Base-by-base conservation (phyloP, 2,113 vertebrate species). In the Lepus europaeus region DNA sequence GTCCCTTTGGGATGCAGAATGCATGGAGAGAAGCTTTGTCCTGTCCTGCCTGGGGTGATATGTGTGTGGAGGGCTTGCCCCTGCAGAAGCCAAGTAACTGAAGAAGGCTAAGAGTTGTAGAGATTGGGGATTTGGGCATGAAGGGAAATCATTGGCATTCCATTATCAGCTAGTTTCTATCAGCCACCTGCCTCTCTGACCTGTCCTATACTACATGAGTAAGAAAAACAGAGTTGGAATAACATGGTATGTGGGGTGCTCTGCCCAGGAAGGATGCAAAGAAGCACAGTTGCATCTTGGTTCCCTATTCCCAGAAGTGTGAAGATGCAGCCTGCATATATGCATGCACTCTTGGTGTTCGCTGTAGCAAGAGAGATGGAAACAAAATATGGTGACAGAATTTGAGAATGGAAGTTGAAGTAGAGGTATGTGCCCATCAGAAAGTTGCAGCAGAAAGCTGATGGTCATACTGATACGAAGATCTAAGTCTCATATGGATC, bases 271-370 rank as follows among this genome's bases (percentile, higher is more conserved):
- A 59, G 70, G 45, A 22, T 17, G 19, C 17, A 59, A 33, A 56
- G 11, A 39, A 59, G 33, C 45, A 45, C 45, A 45, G 45, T 45
- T 3, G 49, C 31, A 14, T 27, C 16, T 45, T 2, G 23, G 23
- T 19, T 25, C 23, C 56, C n/a, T n/a, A 56, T 27, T 31, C 51
- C 61, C 61, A 51, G 45, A 81, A 39, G 49, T 13, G 20, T 25
- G 16, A 61, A n/a, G 59, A 31, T 9, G 1, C 5, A 0, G 6
- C 4, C 85, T 64, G 11, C 2, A n/a, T 12, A 5, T 27, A 6
- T 39, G 27, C 25, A 20, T 31, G 4, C 11, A 53, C 29, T 25
- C 59, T 19, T 23, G 53, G 45, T 5, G 3, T 3, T 39, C 31
- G 12, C 69, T 39, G 29, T 14, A n/a, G 16, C 70, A 49, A 45